Percentiles rank a stretch among this genome's conserved stretches.
Evolutionary conservation across 2,888 invertebrate genomes (phyloP).

Genomic region (Leistus spinibarbis): DNA sequence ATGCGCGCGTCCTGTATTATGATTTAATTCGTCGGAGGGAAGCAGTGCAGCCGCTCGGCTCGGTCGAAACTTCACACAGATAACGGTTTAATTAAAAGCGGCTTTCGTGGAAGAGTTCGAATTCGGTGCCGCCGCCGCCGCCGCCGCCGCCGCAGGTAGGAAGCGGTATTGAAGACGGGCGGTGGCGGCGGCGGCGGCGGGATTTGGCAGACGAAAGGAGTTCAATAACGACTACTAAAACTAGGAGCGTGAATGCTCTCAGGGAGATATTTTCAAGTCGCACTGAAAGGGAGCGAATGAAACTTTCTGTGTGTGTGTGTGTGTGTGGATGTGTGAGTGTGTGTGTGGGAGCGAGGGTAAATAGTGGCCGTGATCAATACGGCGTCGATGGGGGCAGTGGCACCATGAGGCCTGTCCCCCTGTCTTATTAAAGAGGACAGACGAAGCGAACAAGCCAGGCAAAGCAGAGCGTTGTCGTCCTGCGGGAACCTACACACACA

Average conservation of each 20-base stretch:
- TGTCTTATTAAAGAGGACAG: conserved; percentile 51
- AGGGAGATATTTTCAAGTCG: conserved; percentile 48
- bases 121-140: conserved; percentile 34
- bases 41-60: conserved; percentile 17
- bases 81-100: conserved; percentile 38
- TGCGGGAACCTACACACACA: conserved; percentile 11
- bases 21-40: conserved; percentile 26
- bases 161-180: conserved; percentile 6
- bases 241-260: conserved; percentile 41
- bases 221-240: conserved; percentile 23
- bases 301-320: conserved; percentile 44
- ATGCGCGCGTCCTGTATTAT: conserved; percentile 24
- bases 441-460: conserved; percentile 41
- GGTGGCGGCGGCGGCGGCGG: conserved; percentile 1
- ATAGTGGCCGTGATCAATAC: conserved; percentile 49
- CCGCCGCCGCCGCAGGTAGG: conserved; percentile 13
- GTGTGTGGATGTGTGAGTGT: neutral
- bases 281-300: conserved; percentile 49
- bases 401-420: conserved; percentile 43
- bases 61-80: conserved; percentile 33
- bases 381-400: conserved; percentile 47
- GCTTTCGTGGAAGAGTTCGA: conserved; percentile 32
- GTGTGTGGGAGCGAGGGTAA: conserved; percentile 46
- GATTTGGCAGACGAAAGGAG: conserved; percentile 14
- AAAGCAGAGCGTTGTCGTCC: conserved; percentile 32